phyloP scores from a whole-genome alignment of 2,113 vertebrate species.

The Scalopus aquaticus region DNA sequence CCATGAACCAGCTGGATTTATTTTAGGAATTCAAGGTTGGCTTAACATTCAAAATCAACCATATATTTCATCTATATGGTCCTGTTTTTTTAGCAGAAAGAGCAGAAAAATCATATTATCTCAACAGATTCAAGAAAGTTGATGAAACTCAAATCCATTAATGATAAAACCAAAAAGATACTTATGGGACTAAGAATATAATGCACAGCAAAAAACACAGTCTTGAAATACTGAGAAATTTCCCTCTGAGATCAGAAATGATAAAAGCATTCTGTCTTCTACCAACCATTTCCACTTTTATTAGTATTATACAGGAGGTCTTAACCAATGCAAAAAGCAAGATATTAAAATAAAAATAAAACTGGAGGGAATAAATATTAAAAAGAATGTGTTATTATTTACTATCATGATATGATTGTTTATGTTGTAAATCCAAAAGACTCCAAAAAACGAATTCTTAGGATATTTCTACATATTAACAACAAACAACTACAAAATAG shows the following conservation, averaged over 20 bases:
- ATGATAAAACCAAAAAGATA: not conserved
- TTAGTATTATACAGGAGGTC: not conserved
- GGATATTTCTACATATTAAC: not conserved
- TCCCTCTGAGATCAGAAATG: not conserved
- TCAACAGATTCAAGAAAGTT: not conserved
- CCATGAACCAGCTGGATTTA: not conserved
- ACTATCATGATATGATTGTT: not conserved
- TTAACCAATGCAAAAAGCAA: not conserved
- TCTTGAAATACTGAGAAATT: not conserved
- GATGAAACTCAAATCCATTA: not conserved
- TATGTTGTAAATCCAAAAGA: too few species aligned
- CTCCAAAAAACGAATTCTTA: too few species aligned
- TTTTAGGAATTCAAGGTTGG: not conserved
- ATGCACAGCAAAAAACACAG: not conserved
- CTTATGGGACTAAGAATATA: not conserved
- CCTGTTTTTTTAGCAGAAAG: not conserved
- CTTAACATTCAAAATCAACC: constrained; percentile 3
- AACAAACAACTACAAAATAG: not conserved
- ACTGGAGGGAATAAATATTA: not conserved
- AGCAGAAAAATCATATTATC: not conserved
- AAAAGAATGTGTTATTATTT: not conserved
- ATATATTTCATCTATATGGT: not conserved
- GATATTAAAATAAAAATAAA: not conserved
- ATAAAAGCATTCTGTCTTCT: not conserved
- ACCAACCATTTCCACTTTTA: not conserved